phyloP scores from a whole-genome alignment of 2,113 vertebrate species.

The Prunella himalayana region DNA sequence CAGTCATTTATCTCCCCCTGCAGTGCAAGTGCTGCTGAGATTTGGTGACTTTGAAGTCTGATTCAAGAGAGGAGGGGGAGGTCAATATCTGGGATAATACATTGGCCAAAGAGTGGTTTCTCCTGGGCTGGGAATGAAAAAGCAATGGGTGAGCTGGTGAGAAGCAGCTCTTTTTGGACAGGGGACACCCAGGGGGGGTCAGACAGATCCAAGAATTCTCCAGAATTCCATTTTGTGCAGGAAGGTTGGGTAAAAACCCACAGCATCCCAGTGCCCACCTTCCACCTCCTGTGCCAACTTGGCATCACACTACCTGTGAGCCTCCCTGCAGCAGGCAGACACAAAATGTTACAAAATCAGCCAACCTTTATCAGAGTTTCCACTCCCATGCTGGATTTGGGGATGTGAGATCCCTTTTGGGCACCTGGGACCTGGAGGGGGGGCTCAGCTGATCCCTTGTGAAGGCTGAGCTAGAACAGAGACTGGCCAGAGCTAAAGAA shows the following conservation, averaged over 20 bases:
- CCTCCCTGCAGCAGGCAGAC: neutral
- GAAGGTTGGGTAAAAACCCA: neutral
- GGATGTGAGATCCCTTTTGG: neutral
- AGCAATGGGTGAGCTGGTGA: neutral
- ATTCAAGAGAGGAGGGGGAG: neutral
- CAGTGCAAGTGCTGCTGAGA: neutral
- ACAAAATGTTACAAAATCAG: neutral
- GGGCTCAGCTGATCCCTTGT: neutral
- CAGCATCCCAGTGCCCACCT: neutral
- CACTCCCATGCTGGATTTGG: fast-evolving
- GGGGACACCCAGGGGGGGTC: neutral
- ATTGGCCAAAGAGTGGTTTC: neutral
- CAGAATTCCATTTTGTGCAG: neutral
- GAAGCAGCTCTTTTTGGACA: neutral
- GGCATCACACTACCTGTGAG: neutral
- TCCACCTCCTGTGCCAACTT: neutral
- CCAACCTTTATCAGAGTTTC: fast-evolving
- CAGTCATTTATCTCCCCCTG: neutral
- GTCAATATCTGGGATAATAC: neutral
- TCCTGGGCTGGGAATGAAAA: neutral
- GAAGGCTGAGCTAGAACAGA: neutral
- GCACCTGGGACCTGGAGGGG: fast-evolving
- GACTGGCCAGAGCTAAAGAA: neutral
- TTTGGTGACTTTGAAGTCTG: slow-evolving; percentile 9
- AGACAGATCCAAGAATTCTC: neutral